phyloP scores from a whole-genome alignment of 2,113 vertebrate species.

The Leptobrachium leishanense region DNA sequence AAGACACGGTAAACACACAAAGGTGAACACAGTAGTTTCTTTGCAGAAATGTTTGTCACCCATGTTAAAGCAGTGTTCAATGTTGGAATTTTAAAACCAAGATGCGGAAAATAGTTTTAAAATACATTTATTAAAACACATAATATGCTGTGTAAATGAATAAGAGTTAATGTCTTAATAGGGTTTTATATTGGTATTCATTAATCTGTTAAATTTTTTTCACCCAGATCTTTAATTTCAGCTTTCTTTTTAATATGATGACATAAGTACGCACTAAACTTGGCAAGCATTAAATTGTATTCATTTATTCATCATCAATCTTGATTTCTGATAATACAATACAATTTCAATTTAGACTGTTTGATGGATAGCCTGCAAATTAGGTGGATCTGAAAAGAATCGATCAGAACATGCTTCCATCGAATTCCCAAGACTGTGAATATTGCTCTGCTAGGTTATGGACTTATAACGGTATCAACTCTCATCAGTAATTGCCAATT shows the following conservation, averaged over 20 bases:
- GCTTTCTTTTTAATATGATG: background rate
- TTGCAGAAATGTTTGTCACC: too few relatives aligned
- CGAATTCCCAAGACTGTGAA: slow-evolving; percentile 9
- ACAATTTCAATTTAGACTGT: slow-evolving; percentile 5
- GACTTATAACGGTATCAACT: background rate
- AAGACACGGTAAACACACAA: too few relatives aligned
- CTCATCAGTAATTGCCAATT: slow-evolving; percentile 3
- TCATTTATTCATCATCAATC: slow-evolving; percentile 18
- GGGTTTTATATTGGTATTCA: too few relatives aligned
- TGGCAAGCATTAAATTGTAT: slow-evolving; percentile 9
- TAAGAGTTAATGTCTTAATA: too few relatives aligned
- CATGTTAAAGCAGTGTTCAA: too few relatives aligned
- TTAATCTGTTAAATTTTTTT: too few relatives aligned
- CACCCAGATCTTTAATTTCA: background rate
- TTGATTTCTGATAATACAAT: slow-evolving; percentile 28
- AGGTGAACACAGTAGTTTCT: too few relatives aligned
- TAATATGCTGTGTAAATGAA: too few relatives aligned
- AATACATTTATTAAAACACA: too few relatives aligned
- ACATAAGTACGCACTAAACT: background rate
- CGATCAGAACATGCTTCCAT: slow-evolving; percentile 16
- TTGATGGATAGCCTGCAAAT: slow-evolving; percentile 17
- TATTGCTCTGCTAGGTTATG: slow-evolving; percentile 10
- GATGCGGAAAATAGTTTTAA: too few relatives aligned
- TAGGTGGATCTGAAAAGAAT: slow-evolving; percentile 6
- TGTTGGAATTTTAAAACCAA: too few relatives aligned